These are phyloP conservation scores for human (Homo sapiens) DNA, from an alignment of 2,113 vertebrate genomes.

Conservation along the genomic window DNA sequence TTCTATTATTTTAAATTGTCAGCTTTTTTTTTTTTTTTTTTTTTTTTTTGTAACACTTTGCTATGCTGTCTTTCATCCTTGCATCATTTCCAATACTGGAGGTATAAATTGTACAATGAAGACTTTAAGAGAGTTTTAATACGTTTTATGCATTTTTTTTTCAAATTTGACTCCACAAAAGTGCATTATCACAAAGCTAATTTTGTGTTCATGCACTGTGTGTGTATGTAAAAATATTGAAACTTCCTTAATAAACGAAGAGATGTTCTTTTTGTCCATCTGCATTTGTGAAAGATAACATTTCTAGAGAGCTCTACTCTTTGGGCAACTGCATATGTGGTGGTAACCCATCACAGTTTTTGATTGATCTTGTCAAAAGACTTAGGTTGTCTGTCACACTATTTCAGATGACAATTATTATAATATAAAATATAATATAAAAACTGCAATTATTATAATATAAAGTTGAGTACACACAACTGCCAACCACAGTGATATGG, in stretches of 20 bases:
- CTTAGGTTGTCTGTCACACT: neutral
- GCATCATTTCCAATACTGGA: neutral
- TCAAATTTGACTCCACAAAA: neutral
- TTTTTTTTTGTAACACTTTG: neutral
- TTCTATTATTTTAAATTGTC: neutral
- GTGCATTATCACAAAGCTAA: neutral
- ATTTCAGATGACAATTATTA: neutral
- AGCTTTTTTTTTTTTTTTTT: neutral
- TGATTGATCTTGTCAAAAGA: neutral
- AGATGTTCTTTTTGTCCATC: neutral
- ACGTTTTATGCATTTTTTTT: neutral
- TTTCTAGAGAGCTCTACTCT: neutral
- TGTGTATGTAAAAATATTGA: neutral
- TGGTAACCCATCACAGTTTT: neutral
- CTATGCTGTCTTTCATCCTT: neutral
- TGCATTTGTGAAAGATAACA: neutral
- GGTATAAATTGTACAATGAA: neutral
- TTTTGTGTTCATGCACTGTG: neutral
- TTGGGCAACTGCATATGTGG: neutral
- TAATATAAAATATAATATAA: neutral
- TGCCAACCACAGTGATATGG: neutral
- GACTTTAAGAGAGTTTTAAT: neutral
- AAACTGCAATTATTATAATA: neutral
- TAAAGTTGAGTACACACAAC: neutral
- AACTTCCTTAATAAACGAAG: neutral